Evolutionary conservation across 2,797 vertebrate species (phyloP).

Genomic region (Artibeus lituratus): DNA sequence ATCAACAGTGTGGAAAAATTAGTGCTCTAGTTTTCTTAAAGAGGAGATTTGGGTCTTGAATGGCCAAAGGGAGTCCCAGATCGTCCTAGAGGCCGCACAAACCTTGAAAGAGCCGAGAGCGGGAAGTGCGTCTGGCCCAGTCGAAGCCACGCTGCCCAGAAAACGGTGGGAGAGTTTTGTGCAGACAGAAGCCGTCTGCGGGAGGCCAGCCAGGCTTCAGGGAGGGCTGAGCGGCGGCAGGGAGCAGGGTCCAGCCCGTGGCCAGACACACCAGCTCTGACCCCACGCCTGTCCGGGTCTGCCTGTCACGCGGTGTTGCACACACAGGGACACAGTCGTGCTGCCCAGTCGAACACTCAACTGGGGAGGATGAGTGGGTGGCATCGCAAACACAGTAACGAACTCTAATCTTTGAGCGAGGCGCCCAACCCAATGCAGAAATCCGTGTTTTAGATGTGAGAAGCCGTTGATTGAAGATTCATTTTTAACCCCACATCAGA

Average conservation of each 20-base stretch:
- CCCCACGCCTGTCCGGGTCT: fast-evolving
- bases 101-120: neutral
- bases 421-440: neutral
- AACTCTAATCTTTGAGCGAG: neutral
- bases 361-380: neutral
- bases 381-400: neutral
- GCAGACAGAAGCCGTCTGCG: neutral
- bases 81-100: neutral
- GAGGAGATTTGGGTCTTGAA: neutral
- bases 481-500: neutral
- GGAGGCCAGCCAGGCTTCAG: fast-evolving
- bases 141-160: fast-evolving
- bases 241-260: neutral
- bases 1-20: neutral
- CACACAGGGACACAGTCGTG: neutral
- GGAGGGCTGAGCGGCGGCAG: too few relatives aligned
- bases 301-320: fast-evolving
- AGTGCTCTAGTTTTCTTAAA: neutral
- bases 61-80: neutral
- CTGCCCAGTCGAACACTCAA: neutral
- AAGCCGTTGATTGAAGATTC: constrained; percentile 38
- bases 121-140: too few relatives aligned
- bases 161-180: fast-evolving
- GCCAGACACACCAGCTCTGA: fast-evolving
- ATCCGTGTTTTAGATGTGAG: neutral